Conservation (phyloP, 1,140 invertebrate genomes). For the Sinella curviseta region DNA sequence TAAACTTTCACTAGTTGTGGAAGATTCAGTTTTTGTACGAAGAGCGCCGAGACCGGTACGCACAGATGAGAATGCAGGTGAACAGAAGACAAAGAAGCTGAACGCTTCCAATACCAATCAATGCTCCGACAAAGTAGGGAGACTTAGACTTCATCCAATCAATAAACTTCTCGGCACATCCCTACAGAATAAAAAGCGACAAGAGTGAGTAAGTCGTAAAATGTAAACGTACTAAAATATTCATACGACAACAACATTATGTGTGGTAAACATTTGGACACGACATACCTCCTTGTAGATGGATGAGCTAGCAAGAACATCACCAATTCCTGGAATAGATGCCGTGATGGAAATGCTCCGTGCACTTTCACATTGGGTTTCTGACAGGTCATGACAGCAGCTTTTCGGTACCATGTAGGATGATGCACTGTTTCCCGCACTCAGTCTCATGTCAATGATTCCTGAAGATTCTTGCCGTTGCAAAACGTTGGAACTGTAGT, state of each 20-base stretch:
- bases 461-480: conserved; percentile 51
- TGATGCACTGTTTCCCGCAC: conserved; percentile 32
- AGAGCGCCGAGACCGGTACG: conserved; percentile 60
- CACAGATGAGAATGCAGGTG: conserved; percentile 74
- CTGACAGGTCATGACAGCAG: conserved; percentile 51
- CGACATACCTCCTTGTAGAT: conserved; percentile 61
- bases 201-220: conserved; percentile 25
- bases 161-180: conserved; percentile 71
- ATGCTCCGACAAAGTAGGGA: conserved; percentile 65
- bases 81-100: conserved; percentile 76
- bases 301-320: neutral
- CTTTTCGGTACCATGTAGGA: conserved; percentile 53
- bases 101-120: conserved; percentile 65
- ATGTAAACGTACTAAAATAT: conserved; percentile 23
- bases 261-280: neutral
- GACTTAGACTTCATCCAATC: conserved; percentile 63
- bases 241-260: neutral
- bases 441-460: conserved; percentile 49
- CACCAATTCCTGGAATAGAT: conserved; percentile 53
- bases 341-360: conserved; percentile 59
- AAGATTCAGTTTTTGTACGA: conserved; percentile 43
- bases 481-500: conserved; percentile 69
- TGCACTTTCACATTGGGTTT: conserved; percentile 56
- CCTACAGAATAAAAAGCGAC: conserved; percentile 58
- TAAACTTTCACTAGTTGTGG: neutral